phyloP scores from a whole-genome alignment of 2,797 vertebrate species.

The Typhlichthys subterraneus region DNA sequence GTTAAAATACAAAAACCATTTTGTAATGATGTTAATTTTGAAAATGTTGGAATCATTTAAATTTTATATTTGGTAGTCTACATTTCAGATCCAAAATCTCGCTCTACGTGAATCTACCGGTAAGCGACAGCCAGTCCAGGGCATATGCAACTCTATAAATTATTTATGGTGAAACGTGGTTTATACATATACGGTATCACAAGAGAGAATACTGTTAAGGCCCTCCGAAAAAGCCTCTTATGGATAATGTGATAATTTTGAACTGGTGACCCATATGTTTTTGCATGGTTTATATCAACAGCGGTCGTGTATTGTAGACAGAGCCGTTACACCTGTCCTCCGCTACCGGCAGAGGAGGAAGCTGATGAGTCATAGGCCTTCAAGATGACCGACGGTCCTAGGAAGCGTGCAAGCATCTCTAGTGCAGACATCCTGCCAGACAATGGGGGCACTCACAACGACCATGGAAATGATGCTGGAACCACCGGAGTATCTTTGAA shows the following conservation, averaged over 20 bases:
- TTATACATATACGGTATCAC: conserved; percentile 13
- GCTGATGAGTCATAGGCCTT: neutral
- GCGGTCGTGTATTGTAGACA: neutral
- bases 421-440: conserved; percentile 33
- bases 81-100: too few species aligned
- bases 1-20: too few species aligned
- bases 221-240: neutral
- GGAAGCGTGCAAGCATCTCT: conserved; percentile 52
- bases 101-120: neutral
- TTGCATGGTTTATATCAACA: neutral
- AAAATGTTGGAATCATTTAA: too few species aligned
- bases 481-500: conserved; percentile 77
- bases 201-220: too few species aligned
- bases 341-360: neutral
- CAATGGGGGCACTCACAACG: conserved; percentile 20
- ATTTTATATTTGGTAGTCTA: too few species aligned
- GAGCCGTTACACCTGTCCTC: neutral
- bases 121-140: neutral
- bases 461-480: conserved; percentile 26
- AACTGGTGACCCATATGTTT: neutral
- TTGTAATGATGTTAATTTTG: too few species aligned
- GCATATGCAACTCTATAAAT: conserved; percentile 1
- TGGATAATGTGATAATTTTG: neutral
- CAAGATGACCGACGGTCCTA: conserved; percentile 73
- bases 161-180: conserved; percentile 16